phyloP scores from a whole-genome alignment of 2,888 invertebrate species.

The Synergus itoensis region DNA sequence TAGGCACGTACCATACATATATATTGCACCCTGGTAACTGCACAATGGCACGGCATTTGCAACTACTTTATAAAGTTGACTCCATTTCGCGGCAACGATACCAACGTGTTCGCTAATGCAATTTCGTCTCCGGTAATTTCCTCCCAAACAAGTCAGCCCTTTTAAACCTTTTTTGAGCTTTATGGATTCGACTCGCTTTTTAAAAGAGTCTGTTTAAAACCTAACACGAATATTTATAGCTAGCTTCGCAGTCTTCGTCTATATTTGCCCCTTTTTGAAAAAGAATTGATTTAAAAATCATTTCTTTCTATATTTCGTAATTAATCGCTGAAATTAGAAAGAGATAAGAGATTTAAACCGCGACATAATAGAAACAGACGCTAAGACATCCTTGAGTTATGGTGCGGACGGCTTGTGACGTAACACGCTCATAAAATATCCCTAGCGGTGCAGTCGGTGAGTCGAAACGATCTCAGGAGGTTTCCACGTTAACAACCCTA shows the following conservation, averaged over 20 bases:
- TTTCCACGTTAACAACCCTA: conserved; percentile 58
- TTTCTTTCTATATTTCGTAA: conserved; percentile 35
- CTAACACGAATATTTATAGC: background rate
- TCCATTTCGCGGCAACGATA: conserved; percentile 53
- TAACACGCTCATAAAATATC: conserved; percentile 66
- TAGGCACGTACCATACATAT: conserved; percentile 70
- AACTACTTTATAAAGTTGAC: conserved; percentile 58
- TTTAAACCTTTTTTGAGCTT: conserved; percentile 25
- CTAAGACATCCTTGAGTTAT: conserved; percentile 68
- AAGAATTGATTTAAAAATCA: background rate
- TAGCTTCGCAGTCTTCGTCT: background rate
- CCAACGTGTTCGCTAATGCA: conserved; percentile 23
- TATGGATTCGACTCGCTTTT: conserved; percentile 5
- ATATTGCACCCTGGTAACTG: conserved; percentile 61
- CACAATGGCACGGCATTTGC: conserved; percentile 62
- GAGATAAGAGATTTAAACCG: conserved; percentile 54
- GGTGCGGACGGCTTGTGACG: conserved; percentile 65
- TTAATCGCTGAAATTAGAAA: conserved; percentile 50
- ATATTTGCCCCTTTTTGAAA: background rate
- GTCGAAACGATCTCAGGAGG: conserved; percentile 57
- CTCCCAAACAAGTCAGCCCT: conserved; percentile 15
- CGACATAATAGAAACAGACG: conserved; percentile 64
- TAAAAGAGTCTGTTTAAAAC: background rate
- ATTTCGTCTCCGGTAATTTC: conserved; percentile 36
- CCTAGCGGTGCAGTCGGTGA: conserved; percentile 57